These are phyloP conservation scores for Drosophila oshimai DNA, from an alignment of 1,140 invertebrate species.

Conservation along the genomic window DNA sequence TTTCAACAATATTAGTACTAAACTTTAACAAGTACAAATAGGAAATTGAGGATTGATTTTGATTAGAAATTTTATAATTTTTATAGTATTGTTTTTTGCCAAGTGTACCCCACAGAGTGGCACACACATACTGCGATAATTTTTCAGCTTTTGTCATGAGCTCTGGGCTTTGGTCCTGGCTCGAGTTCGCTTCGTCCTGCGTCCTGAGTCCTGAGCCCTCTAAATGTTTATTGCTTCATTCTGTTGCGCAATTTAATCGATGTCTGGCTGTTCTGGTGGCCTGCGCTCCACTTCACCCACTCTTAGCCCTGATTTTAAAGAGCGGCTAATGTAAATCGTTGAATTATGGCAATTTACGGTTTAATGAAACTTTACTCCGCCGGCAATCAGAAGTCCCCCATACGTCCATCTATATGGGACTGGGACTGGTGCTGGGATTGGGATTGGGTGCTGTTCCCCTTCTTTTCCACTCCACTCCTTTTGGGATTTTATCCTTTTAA, in stretches of 20 bases:
- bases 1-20: no score
- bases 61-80: neutral
- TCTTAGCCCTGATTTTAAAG: slow-evolving; percentile 63
- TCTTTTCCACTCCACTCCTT: neutral
- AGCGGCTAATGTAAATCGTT: slow-evolving; percentile 74
- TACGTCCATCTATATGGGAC: slow-evolving; percentile 8
- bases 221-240: slow-evolving; percentile 81
- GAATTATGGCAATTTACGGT: slow-evolving; percentile 70
- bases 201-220: slow-evolving; percentile 42
- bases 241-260: slow-evolving; percentile 80
- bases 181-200: slow-evolving; percentile 27
- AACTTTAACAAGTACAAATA: no score
- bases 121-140: slow-evolving; percentile 40
- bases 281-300: neutral
- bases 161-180: slow-evolving; percentile 21
- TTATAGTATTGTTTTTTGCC: neutral
- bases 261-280: slow-evolving; percentile 50
- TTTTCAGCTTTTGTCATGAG: slow-evolving; percentile 40
- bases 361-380: slow-evolving; percentile 59
- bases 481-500: slow-evolving; percentile 50
- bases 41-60: no score
- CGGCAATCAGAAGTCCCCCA: slow-evolving; percentile 21
- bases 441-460: no score
- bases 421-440: no score
- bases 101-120: slow-evolving; percentile 4